Conservation (phyloP, 2,113 vertebrate species). For the Lycocorax pyrrhopterus region DNA sequence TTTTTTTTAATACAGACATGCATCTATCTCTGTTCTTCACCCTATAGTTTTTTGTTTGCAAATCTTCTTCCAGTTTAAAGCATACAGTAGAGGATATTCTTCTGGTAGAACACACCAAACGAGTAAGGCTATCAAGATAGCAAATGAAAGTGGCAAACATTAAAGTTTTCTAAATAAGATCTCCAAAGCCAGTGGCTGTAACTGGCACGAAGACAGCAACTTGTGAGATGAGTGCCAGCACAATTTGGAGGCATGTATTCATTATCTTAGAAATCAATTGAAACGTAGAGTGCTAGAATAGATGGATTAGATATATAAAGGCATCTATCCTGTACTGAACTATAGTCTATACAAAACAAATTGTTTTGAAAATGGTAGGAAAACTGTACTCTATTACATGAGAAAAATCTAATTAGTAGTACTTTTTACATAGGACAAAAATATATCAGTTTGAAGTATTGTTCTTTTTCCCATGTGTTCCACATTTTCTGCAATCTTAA, state of each 20-base stretch:
- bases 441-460: background rate
- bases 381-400: background rate
- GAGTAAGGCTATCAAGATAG: background rate
- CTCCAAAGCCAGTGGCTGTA: background rate
- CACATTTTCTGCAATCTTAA: background rate
- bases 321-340: background rate
- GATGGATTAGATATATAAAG: background rate
- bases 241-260: background rate
- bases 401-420: slow-evolving; percentile 15
- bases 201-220: background rate
- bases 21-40: background rate
- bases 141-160: background rate
- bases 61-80: background rate
- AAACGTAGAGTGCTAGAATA: background rate
- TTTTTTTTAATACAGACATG: background rate
- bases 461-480: background rate
- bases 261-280: background rate
- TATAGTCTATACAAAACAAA: background rate
- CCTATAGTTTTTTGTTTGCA: background rate
- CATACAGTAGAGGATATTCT: background rate
- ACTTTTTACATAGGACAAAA: background rate
- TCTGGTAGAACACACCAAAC: background rate
- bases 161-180: background rate
- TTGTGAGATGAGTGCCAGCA: background rate
- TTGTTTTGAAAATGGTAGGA: background rate